Conservation (phyloP, 2,797 vertebrate species). For the Pantherophis alleghaniensis region DNA sequence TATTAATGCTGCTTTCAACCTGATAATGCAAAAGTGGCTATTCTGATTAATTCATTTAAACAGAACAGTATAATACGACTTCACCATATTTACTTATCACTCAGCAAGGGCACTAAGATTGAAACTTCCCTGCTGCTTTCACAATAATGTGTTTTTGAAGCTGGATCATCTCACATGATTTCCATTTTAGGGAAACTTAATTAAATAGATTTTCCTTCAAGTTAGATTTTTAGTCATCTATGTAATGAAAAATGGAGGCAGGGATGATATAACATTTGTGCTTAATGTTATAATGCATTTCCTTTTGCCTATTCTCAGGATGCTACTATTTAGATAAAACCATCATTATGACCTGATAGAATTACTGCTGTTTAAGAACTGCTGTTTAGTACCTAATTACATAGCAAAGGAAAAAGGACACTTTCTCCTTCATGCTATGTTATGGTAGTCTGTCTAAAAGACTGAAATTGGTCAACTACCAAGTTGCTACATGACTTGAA, state of each 20-base stretch:
- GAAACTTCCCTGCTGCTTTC: not conserved
- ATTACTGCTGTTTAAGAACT: constrained; percentile 12
- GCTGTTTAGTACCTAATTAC: constrained; percentile 1
- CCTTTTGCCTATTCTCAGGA: not conserved
- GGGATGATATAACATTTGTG: not conserved
- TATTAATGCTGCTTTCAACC: not conserved
- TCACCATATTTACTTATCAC: not conserved
- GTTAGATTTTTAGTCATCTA: not conserved
- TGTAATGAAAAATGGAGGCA: not conserved
- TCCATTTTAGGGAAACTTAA: not conserved
- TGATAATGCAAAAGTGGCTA: not conserved
- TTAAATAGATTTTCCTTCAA: not conserved
- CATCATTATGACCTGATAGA: not conserved
- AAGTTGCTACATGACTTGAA: constrained; percentile 20
- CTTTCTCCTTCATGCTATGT: not conserved
- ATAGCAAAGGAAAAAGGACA: constrained; percentile 13
- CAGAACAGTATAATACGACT: not conserved
- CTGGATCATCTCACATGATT: not conserved
- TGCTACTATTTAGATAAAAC: not conserved
- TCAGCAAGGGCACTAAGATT: not conserved
- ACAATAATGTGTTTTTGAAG: not conserved
- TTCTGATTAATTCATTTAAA: not conserved
- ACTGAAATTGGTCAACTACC: constrained; percentile 11
- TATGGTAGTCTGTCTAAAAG: not conserved
- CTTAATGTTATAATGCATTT: not conserved